A percentile compares a stretch with the other conserved stretches of the same genome.
Evolutionary conservation across 2,888 invertebrate genomes (phyloP).

Genomic region (Nycteola revayana): DNA sequence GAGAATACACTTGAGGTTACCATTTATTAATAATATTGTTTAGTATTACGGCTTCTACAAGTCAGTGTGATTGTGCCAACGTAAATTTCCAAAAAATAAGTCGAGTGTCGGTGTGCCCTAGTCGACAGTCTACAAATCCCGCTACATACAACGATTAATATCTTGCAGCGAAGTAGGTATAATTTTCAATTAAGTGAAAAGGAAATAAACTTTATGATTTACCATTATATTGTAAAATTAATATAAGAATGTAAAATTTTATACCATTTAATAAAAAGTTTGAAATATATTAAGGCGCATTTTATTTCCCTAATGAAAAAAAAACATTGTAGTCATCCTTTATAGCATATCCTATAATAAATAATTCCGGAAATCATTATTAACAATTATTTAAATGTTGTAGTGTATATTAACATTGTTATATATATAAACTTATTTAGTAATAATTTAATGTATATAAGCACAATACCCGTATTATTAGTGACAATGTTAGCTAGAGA

Average conservation of each 20-base stretch:
- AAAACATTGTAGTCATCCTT: too few relatives aligned
- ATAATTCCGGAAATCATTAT: background rate
- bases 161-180: constrained; percentile 32
- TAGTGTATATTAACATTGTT: constrained; percentile 7
- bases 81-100: constrained; percentile 24
- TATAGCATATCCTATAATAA: too few relatives aligned
- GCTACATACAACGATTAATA: constrained; percentile 36
- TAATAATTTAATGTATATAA: constrained; percentile 25
- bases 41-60: constrained; percentile 26
- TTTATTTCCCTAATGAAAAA: too few relatives aligned
- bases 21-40: constrained; percentile 36
- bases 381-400: background rate
- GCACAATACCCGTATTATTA: constrained; percentile 32
- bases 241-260: constrained; percentile 68
- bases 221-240: constrained; percentile 54
- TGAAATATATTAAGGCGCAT: constrained; percentile 42
- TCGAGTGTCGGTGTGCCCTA: constrained; percentile 38
- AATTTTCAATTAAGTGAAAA: constrained; percentile 27
- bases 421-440: too few relatives aligned
- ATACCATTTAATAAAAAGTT: constrained; percentile 76
- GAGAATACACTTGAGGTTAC: constrained; percentile 46
- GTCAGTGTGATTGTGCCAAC: constrained; percentile 44
- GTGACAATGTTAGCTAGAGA: constrained; percentile 39
- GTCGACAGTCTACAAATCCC: constrained; percentile 41
- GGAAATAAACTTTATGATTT: constrained; percentile 42